These are phyloP conservation scores for Crossaster papposus DNA, from an alignment of 53 echinoderm and acorn worm species.

Conservation along the genomic window DNA sequence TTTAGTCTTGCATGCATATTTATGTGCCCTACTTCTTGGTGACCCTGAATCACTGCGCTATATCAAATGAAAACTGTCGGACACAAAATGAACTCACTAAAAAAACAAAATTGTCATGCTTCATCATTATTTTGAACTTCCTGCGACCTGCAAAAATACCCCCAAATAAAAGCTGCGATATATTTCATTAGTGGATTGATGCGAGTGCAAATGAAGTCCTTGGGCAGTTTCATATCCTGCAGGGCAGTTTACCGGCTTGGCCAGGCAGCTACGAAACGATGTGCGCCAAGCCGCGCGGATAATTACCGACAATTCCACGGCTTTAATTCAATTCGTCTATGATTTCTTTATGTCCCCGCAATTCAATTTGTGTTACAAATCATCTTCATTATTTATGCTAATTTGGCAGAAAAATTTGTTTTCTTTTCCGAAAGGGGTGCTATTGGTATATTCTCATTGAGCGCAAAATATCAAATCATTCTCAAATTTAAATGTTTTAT, in stretches of 20 bases:
- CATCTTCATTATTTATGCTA: conserved; percentile 48
- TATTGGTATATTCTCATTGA: not conserved
- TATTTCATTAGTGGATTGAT: conserved; percentile 4
- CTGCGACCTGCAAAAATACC: not conserved
- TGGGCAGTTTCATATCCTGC: not conserved
- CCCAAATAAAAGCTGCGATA: not conserved
- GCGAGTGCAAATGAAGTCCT: not conserved
- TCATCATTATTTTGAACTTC: not conserved
- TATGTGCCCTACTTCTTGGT: not conserved
- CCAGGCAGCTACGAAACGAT: not conserved
- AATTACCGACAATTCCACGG: conserved; percentile 12
- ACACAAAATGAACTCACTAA: not conserved
- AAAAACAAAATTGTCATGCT: too few species aligned
- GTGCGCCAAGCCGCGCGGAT: not conserved
- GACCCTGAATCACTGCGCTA: not conserved
- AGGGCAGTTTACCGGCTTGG: not conserved
- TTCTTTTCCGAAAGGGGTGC: not conserved
- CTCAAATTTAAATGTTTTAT: not conserved
- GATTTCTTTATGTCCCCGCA: conserved; percentile 43
- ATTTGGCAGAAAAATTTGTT: conserved; percentile 10
- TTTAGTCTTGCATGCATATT: not conserved
- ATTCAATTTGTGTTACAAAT: conserved; percentile 39
- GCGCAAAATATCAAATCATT: not conserved
- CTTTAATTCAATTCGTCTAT: conserved; percentile 54
- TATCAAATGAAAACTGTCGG: not conserved